Percentiles rank a stretch among this genome's conserved stretches.
Evolutionary conservation across 2,113 vertebrate species (phyloP).

Genomic region (Protomyctophum bolini): DNA sequence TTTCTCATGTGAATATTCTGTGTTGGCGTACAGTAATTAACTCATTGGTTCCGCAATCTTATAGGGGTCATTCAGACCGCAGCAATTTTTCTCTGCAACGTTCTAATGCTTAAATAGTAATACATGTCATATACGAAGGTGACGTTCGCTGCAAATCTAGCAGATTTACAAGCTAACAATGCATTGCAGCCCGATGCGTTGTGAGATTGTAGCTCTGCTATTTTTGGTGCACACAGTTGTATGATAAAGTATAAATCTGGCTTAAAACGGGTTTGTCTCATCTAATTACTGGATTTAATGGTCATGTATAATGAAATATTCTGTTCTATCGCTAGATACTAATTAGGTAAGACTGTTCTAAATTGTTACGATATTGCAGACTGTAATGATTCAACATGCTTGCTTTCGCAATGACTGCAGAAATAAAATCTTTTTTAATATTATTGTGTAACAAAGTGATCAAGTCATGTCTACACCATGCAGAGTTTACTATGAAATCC

Average conservation of each 20-base stretch:
- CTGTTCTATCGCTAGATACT: no score
- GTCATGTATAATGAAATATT: no score
- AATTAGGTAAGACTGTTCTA: neutral
- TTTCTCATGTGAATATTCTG: slow-evolving; percentile 7
- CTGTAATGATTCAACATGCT: neutral
- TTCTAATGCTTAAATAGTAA: neutral
- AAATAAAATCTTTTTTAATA: neutral
- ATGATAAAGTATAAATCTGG: no score
- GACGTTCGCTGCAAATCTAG: neutral
- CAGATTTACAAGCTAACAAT: neutral
- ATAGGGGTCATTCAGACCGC: no score
- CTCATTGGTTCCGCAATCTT: neutral
- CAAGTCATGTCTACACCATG: slow-evolving; percentile 23
- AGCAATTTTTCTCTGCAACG: no score
- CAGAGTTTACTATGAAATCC: neutral
- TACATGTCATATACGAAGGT: neutral
- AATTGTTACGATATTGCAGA: no score
- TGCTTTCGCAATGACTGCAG: neutral
- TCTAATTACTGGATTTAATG: no score
- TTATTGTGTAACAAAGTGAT: slow-evolving; percentile 16
- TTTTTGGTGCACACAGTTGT: no score
- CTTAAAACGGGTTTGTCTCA: no score
- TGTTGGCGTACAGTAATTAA: slow-evolving; percentile 1
- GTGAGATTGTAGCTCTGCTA: no score
- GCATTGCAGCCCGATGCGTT: no score